Percentiles rank a stretch among this genome's conserved stretches.
These are phyloP conservation scores for Macrosiphum euphorbiae DNA, from an alignment of 2,888 invertebrate species.

Conservation along the genomic window DNA sequence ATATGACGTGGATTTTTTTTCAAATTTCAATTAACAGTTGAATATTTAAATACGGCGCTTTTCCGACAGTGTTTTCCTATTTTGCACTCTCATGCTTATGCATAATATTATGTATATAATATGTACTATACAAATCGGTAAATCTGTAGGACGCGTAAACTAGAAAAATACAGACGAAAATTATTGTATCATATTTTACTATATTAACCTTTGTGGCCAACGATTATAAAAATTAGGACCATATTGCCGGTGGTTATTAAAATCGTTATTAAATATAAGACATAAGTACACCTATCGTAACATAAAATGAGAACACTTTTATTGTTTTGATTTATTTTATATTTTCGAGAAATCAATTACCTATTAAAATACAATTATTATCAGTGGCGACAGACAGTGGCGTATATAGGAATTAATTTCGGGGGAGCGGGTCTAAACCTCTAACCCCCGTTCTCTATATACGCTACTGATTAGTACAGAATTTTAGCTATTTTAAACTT, in stretches of 20 bases:
- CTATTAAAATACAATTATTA: neutral
- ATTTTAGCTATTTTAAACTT: neutral
- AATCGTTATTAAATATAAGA: neutral
- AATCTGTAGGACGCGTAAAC: neutral
- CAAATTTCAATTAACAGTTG: neutral
- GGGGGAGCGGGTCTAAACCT: too few relatives aligned
- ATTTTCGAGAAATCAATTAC: neutral
- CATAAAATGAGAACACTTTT: neutral
- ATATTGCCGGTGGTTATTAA: neutral
- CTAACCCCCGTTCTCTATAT: too few relatives aligned
- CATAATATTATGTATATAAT: neutral
- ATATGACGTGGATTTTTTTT: neutral
- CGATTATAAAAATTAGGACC: neutral
- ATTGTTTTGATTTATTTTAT: neutral
- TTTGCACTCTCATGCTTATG: too few relatives aligned
- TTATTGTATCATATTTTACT: neutral
- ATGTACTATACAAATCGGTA: neutral
- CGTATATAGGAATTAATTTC: too few relatives aligned
- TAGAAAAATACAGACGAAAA: neutral
- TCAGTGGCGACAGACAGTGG: too few relatives aligned
- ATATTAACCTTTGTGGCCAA: neutral
- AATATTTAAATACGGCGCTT: neutral
- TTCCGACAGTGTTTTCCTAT: neutral
- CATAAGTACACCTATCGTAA: neutral
- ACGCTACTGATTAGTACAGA: neutral